Conservation (phyloP, 2,888 invertebrate genomes). For the Napeogenes inachia region DNA sequence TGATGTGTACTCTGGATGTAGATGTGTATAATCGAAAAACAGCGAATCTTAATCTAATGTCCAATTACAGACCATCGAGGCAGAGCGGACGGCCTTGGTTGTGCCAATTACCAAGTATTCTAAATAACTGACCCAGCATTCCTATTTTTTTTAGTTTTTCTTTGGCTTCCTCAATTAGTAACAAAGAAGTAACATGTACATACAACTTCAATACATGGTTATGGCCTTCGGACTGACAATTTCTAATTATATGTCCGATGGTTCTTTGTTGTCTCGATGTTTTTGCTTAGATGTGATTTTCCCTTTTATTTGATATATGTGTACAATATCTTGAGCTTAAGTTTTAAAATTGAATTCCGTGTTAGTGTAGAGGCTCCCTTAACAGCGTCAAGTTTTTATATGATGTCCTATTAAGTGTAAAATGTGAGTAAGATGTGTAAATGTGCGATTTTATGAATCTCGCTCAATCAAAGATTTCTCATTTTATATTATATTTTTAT, state of each 20-base stretch:
- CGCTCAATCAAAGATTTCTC: too few species aligned
- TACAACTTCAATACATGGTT: background rate
- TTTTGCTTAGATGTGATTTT: background rate
- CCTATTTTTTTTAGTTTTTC: conserved; percentile 21
- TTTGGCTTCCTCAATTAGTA: conserved; percentile 30
- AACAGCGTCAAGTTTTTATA: too few species aligned
- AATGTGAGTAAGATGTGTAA: too few species aligned
- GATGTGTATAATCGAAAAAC: too few species aligned
- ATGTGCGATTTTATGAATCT: too few species aligned
- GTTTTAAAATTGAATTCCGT: too few species aligned
- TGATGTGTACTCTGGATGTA: too few species aligned
- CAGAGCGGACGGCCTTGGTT: conserved; percentile 22
- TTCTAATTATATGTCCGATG: background rate
- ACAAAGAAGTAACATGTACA: conserved; percentile 15
- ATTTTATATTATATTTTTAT: too few species aligned
- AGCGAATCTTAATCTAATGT: conserved; percentile 5
- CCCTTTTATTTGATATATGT: too few species aligned
- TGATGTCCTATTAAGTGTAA: too few species aligned
- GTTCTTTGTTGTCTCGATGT: background rate
- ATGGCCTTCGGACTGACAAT: background rate
- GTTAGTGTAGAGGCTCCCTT: too few species aligned
- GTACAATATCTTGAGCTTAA: too few species aligned
- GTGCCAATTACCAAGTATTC: conserved; percentile 25
- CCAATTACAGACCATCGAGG: conserved; percentile 21
- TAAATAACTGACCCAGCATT: conserved; percentile 23